A percentile compares a stretch with the other conserved stretches of the same genome.
Conservation (phyloP, 2,888 invertebrate species). For the Oscheius myriophilus region DNA sequence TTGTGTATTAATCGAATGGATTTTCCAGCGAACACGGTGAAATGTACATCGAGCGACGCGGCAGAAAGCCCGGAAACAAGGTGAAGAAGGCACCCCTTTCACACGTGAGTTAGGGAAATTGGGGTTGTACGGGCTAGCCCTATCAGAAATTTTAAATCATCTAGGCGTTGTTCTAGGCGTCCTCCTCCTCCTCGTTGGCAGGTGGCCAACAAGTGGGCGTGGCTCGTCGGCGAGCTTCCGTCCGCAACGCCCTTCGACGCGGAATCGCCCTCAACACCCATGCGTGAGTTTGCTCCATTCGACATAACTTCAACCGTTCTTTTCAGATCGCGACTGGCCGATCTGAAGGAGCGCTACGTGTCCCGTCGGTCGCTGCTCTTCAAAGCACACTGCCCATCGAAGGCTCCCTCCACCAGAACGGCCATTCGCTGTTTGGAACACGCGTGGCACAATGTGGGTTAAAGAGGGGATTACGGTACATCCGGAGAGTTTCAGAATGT, state of each 20-base stretch:
- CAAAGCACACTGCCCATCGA: conserved; percentile 22
- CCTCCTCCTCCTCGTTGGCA: not conserved
- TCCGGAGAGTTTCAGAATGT: conserved; percentile 1
- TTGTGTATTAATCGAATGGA: too few species aligned
- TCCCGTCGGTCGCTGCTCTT: conserved; percentile 13
- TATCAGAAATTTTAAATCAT: not conserved
- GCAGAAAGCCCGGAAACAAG: conserved; percentile 8
- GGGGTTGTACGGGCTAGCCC: too few species aligned
- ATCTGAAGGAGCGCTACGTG: not conserved
- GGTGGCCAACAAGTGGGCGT: not conserved
- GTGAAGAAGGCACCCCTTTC: not conserved
- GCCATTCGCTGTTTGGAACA: conserved; percentile 11
- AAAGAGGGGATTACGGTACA: not conserved
- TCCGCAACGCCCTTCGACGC: not conserved
- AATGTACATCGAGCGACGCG: conserved; percentile 13
- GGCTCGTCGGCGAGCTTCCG: conserved; percentile 4
- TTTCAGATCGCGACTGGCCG: conserved; percentile 4
- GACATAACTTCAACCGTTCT: not conserved
- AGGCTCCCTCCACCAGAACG: conserved; percentile 1
- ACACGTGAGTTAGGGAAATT: not conserved
- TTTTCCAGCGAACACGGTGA: conserved; percentile 16
- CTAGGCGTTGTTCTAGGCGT: not conserved
- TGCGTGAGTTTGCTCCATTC: not conserved
- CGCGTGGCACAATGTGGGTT: conserved; percentile 17
- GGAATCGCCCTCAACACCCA: not conserved